phyloP scores from a whole-genome alignment of 1,140 invertebrate genomes.

The Drosophila bipectinata region DNA sequence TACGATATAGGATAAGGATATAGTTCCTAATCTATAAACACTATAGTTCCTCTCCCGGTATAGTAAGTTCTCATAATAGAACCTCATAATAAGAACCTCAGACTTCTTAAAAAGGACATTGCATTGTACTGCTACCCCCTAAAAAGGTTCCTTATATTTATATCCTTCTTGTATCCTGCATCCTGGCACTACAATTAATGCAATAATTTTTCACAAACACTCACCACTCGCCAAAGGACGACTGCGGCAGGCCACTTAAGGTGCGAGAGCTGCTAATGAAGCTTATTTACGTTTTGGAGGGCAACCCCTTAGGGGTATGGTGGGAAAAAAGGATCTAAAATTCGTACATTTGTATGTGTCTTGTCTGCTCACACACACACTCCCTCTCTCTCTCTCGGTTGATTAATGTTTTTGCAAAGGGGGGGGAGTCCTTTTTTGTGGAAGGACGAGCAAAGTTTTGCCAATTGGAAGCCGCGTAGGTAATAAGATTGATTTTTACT shows the following conservation, averaged over 20 bases:
- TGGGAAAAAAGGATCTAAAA: constrained; percentile 1
- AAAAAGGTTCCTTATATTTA: constrained; percentile 1
- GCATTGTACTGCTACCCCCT: too few relatives aligned
- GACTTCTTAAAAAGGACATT: too few relatives aligned
- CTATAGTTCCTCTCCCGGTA: too few relatives aligned
- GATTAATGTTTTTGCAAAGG: constrained; percentile 43
- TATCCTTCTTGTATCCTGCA: not conserved
- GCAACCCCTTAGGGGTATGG: not conserved
- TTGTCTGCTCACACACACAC: constrained; percentile 27
- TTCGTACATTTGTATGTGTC: constrained; percentile 30
- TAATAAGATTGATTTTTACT: constrained; percentile 82
- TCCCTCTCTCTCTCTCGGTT: constrained; percentile 7
- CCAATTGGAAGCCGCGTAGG: constrained; percentile 64
- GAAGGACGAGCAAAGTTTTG: constrained; percentile 25
- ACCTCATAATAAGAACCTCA: too few relatives aligned
- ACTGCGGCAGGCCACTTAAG: constrained; percentile 37
- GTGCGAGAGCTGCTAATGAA: constrained; percentile 72
- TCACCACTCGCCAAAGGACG: not conserved
- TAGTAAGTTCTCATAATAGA: too few relatives aligned
- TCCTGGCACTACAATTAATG: constrained; percentile 19
- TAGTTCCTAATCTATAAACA: too few relatives aligned
- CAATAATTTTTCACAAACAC: constrained; percentile 18
- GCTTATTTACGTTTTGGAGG: constrained; percentile 58
- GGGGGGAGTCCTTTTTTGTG: not conserved
- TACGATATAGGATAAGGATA: too few relatives aligned